A percentile compares a stretch with the other conserved stretches of the same genome.
These are phyloP conservation scores for Phymanthus crucifer DNA, from an alignment of 92 coral and sea anemone species.

Conservation along the genomic window DNA sequence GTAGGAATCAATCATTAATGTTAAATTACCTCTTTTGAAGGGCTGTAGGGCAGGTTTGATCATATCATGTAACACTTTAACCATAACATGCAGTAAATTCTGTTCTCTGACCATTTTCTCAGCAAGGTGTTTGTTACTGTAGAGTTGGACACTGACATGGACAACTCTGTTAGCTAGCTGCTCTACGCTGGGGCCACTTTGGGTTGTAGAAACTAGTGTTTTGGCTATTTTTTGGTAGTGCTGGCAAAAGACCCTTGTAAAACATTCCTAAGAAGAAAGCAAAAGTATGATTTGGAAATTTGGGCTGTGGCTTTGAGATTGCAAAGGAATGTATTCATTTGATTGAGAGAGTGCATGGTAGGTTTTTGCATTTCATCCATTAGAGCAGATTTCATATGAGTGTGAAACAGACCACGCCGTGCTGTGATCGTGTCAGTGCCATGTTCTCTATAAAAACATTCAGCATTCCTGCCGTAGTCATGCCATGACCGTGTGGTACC, in stretches of 20 bases:
- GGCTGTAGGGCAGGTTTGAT: slow-evolving; percentile 73
- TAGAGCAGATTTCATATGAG: no score
- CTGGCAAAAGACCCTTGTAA: slow-evolving; percentile 91
- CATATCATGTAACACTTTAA: slow-evolving; percentile 96
- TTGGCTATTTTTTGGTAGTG: slow-evolving; percentile 95
- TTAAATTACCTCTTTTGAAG: slow-evolving; percentile 55
- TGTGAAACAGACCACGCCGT: no score
- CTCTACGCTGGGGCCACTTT: slow-evolving; percentile 67
- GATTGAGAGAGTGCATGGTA: background rate
- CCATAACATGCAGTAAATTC: slow-evolving; percentile 93
- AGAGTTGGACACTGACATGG: slow-evolving; percentile 97
- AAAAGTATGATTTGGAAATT: background rate
- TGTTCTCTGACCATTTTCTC: slow-evolving; percentile 92
- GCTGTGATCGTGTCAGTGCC: no score
- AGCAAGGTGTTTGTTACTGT: slow-evolving; percentile 87
- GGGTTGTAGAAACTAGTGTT: slow-evolving; percentile 67
- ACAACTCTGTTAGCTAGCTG: slow-evolving; percentile 94
- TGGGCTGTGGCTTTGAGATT: no score
- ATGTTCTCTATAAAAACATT: no score
- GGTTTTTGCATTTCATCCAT: no score
- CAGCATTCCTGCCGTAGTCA: no score
- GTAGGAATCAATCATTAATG: background rate
- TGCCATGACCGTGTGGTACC: no score
- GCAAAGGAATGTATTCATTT: no score
- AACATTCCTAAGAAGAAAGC: slow-evolving; percentile 63